Conservation (phyloP, 2,797 vertebrate genomes). For the Schizothorax lantsangensis region DNA sequence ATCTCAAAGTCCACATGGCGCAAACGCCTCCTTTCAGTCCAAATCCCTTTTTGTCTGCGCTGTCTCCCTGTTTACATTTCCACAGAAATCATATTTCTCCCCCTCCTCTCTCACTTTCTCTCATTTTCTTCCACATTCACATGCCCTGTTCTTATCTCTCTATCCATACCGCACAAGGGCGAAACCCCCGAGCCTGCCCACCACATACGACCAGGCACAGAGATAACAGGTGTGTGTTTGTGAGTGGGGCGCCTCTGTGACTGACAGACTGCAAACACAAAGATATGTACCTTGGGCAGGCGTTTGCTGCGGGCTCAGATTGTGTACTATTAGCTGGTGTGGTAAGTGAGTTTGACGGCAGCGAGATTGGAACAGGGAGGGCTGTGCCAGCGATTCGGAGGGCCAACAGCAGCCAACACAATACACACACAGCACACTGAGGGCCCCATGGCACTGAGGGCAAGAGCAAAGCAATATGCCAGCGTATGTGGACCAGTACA, state of each 20-base stretch:
- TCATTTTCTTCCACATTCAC: slow-evolving; percentile 29
- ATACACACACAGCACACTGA: slow-evolving; percentile 48
- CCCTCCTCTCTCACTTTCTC: slow-evolving; percentile 58
- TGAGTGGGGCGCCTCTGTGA: slow-evolving; percentile 54
- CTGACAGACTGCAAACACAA: slow-evolving; percentile 63
- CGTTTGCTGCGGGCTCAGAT: slow-evolving; percentile 47
- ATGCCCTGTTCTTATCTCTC: slow-evolving; percentile 50
- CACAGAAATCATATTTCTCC: slow-evolving; percentile 66
- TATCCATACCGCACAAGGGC: slow-evolving; percentile 52
- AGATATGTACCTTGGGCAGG: slow-evolving; percentile 56
- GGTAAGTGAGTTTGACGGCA: slow-evolving; percentile 63
- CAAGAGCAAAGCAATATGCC: slow-evolving; percentile 49
- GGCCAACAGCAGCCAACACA: slow-evolving; percentile 61
- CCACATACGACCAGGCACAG: slow-evolving; percentile 45
- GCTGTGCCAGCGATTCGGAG: slow-evolving; percentile 57
- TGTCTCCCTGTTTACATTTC: slow-evolving; percentile 30
- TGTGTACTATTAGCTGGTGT: slow-evolving; percentile 58
- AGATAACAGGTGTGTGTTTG: slow-evolving; percentile 57
- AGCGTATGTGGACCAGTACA: slow-evolving; percentile 13
- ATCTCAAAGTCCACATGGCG: not conserved
- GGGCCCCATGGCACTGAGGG: slow-evolving; percentile 57
- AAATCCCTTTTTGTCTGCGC: slow-evolving; percentile 49
- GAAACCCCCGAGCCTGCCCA: slow-evolving; percentile 43
- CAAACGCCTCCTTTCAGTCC: too few species aligned
- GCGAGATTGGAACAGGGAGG: slow-evolving; percentile 54